Percentiles rank a stretch among this genome's conserved stretches.
Conservation (phyloP, 2,113 vertebrate genomes). For the Heptranchias perlo region DNA sequence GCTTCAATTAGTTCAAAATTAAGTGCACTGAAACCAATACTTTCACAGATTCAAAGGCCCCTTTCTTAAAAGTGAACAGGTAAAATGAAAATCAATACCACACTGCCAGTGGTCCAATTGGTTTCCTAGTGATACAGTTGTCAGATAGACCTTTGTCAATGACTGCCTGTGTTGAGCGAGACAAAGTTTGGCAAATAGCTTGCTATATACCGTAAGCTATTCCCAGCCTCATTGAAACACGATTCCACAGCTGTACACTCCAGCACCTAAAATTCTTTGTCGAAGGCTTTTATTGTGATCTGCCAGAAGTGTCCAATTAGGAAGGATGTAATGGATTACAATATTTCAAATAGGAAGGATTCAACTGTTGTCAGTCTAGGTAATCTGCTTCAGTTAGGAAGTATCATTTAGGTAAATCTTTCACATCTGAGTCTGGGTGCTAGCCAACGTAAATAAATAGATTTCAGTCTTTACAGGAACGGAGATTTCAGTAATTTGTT, state of each 20-base stretch:
- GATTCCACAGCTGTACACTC: constrained; percentile 50
- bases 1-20: constrained; percentile 58
- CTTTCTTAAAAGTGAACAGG: constrained; percentile 60
- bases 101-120: constrained; percentile 55
- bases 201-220: constrained; percentile 50
- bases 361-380: constrained; percentile 55
- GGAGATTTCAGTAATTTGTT: constrained; percentile 59
- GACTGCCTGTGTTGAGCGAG: constrained; percentile 42
- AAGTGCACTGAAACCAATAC: constrained; percentile 65
- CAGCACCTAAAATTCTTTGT: constrained; percentile 55
- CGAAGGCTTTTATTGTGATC: constrained; percentile 53
- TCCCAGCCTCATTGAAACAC: constrained; percentile 54
- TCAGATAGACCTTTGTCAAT: constrained; percentile 43
- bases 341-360: constrained; percentile 54
- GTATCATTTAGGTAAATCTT: constrained; percentile 61
- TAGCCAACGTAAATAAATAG: constrained; percentile 53
- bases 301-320: constrained; percentile 53
- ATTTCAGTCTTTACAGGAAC: constrained; percentile 49
- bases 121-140: constrained; percentile 44
- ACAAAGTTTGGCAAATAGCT: constrained; percentile 50
- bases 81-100: constrained; percentile 59
- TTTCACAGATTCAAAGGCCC: constrained; percentile 57
- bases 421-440: constrained; percentile 57
- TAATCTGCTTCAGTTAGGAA: constrained; percentile 63
- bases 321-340: constrained; percentile 63